phyloP scores from a whole-genome alignment of 2,797 vertebrate genomes.

The Gallinago nigripennis region DNA sequence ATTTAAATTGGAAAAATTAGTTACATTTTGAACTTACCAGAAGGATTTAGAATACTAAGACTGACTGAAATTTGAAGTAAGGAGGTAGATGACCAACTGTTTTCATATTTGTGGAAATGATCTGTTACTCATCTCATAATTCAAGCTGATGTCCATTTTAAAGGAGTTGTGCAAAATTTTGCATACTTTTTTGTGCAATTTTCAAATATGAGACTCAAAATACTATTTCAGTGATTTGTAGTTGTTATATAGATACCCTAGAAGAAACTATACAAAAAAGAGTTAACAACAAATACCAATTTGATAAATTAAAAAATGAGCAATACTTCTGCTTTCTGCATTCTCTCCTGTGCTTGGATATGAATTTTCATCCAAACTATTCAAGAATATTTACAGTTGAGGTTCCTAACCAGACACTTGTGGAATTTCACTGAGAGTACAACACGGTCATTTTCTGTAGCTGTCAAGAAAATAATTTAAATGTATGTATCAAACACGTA shows the following conservation, averaged over 20 bases:
- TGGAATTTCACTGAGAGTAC: not conserved
- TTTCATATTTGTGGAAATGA: not conserved
- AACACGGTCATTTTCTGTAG: not conserved
- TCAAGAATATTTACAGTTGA: not conserved
- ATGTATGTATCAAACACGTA: not conserved
- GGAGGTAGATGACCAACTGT: not conserved
- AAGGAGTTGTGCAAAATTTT: not conserved
- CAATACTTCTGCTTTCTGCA: not conserved
- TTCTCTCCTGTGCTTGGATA: not conserved
- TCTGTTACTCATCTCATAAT: not conserved
- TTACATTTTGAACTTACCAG: not conserved
- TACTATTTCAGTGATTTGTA: not conserved
- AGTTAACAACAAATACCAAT: not conserved
- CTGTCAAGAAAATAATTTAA: not conserved
- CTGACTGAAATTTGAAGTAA: not conserved
- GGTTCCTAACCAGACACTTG: not conserved
- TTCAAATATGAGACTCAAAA: not conserved
- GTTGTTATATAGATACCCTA: not conserved
- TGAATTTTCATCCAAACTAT: not conserved
- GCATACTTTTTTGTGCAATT: rapidly evolving
- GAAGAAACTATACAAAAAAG: not conserved
- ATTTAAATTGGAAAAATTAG: not conserved
- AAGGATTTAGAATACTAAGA: not conserved
- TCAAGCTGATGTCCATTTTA: not conserved
- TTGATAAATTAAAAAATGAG: not conserved